Base-by-base conservation (phyloP, 2,113 vertebrate species). In the Hippocampus abdominalis region DNA sequence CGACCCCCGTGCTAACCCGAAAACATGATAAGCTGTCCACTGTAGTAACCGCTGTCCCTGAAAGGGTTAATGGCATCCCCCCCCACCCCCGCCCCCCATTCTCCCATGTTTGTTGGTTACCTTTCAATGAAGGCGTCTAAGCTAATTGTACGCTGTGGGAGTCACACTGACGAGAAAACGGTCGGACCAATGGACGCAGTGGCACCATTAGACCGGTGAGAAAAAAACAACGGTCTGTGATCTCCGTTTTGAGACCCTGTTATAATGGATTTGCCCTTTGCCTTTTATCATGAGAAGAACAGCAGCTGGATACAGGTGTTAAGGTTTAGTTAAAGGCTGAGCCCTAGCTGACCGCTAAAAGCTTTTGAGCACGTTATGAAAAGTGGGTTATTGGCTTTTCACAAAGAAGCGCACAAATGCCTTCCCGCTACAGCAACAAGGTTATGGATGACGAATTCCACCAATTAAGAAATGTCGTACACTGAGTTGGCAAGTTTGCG, bases 401-500 rank as follows among this genome's bases (percentile, higher is more conserved):
- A 29, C 40, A 72, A 72, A 20, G 74, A 66, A 76, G 67, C 75
- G 60, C 75, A 80, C 53, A 48, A 73, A 76, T 77, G 80, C 71
- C 70, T 76, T 82, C 81, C 71, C 69, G 56, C 62, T 75, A 79
- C 74, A 63, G 82, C 77, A 79, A 84, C 70, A n/a, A 89, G 75
- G 81, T 89, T 84, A 89, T 73, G 29, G 57, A 76, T 66, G 0
- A 32, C 75, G 79, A 85, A 88, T 68, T 83, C 84, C 72, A 56
- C 72, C 74, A 69, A 89, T 83, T 85, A 85, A 85, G 86, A 86
- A 88, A 90, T 85, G 89, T 73, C 84, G 81, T 79, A 87, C 71
- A 68, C 80, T 61, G 73, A 54, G 54, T 75, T 75, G 79, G 84
- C 80, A 87, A 89, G 44, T 80, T 75, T 88, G 70, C 83, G 85